Conservation (phyloP, 2,888 invertebrate genomes). For the Cryptophagus acutangulus region DNA sequence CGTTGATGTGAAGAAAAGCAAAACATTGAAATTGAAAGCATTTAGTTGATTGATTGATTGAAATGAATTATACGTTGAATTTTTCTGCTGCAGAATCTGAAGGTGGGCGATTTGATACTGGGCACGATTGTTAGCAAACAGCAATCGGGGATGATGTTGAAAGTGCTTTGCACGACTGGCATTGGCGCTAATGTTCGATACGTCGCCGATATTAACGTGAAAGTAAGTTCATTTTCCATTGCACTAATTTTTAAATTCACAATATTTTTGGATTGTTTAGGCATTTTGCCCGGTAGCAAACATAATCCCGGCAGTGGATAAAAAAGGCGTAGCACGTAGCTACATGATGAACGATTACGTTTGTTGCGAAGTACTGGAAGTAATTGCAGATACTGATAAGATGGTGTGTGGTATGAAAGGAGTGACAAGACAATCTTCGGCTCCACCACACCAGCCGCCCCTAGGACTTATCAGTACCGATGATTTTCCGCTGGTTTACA, state of each 20-base stretch:
- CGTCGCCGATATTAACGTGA: slow-evolving; percentile 81
- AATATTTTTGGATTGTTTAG: slow-evolving; percentile 38
- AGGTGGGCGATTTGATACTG: slow-evolving; percentile 74
- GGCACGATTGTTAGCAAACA: slow-evolving; percentile 73
- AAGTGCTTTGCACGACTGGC: slow-evolving; percentile 79
- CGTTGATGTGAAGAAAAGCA: too few relatives aligned
- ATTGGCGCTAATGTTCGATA: slow-evolving; percentile 72
- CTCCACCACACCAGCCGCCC: slow-evolving; percentile 66
- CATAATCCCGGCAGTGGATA: slow-evolving; percentile 74
- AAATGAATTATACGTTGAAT: not conserved
- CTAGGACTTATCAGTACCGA: slow-evolving; percentile 79
- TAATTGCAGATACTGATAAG: slow-evolving; percentile 81
- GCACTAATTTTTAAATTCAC: not conserved
- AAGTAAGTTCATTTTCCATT: slow-evolving; percentile 59
- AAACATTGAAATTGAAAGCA: too few relatives aligned
- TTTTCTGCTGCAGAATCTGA: slow-evolving; percentile 53
- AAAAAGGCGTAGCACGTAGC: slow-evolving; percentile 68
- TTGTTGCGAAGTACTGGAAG: slow-evolving; percentile 83
- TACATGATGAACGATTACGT: slow-evolving; percentile 80
- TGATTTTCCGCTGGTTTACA: slow-evolving; percentile 77
- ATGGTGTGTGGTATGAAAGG: slow-evolving; percentile 85
- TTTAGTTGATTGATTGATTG: not conserved
- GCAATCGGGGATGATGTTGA: slow-evolving; percentile 68
- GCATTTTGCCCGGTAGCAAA: slow-evolving; percentile 65
- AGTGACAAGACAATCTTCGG: slow-evolving; percentile 62